Evolutionary conservation across 2,113 vertebrate species (phyloP).

Genomic region (Datnioides undecimradiatus): DNA sequence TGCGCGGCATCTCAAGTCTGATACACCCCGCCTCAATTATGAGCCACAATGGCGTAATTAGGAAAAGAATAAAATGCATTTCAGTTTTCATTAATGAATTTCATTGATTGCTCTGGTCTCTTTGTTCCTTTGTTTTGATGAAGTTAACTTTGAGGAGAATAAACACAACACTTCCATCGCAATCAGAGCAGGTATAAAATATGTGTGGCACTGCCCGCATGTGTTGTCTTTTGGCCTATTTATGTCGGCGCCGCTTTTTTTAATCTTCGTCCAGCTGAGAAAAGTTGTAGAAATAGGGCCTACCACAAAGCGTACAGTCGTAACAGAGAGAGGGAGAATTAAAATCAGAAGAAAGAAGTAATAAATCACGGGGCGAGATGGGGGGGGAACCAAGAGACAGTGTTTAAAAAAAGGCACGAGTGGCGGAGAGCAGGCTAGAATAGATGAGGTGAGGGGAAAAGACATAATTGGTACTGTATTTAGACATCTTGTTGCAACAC

Average conservation of each 20-base stretch:
- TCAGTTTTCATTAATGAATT: conserved; percentile 84
- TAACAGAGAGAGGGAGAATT: conserved; percentile 55
- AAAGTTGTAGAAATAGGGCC: conserved; percentile 70
- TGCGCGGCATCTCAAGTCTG: conserved; percentile 75
- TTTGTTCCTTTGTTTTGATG: conserved; percentile 82
- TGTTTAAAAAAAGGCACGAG: conserved; percentile 63
- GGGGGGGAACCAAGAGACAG: not conserved
- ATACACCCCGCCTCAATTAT: conserved; percentile 82
- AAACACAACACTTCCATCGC: conserved; percentile 73
- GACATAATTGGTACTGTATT: conserved; percentile 71
- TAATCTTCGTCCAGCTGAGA: conserved; percentile 70
- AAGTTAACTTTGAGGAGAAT: conserved; percentile 79
- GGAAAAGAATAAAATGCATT: conserved; percentile 84
- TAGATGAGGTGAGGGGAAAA: conserved; percentile 70
- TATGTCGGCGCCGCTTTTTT: conserved; percentile 58
- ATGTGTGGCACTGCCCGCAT: conserved; percentile 44
- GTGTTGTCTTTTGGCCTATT: conserved; percentile 67
- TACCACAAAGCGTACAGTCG: conserved; percentile 63
- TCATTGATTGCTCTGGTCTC: conserved; percentile 80
- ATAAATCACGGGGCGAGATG: conserved; percentile 66
- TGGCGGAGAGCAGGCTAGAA: conserved; percentile 47
- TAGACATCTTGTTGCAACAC: conserved; percentile 65
- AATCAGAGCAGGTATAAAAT: conserved; percentile 48
- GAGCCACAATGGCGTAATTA: conserved; percentile 86
- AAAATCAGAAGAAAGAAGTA: conserved; percentile 67